phyloP scores from a whole-genome alignment of 2,797 vertebrate species.

The Sternarchorhynchus goeldii region DNA sequence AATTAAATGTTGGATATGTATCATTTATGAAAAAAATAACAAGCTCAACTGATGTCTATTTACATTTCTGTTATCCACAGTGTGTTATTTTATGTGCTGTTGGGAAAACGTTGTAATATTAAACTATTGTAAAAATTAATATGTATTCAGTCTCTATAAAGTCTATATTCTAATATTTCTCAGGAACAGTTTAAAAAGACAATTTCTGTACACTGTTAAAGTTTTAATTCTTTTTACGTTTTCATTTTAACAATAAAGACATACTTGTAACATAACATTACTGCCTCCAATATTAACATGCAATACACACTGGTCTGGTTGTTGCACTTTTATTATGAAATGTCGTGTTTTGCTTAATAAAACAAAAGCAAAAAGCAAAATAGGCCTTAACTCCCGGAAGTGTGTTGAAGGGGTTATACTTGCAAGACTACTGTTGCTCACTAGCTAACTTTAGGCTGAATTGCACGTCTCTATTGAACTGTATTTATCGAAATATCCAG shows the following conservation, averaged over 20 bases:
- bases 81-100: constrained; percentile 33
- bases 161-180: constrained; percentile 73
- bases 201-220: constrained; percentile 47
- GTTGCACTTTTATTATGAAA: constrained; percentile 40
- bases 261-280: constrained; percentile 29
- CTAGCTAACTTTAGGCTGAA: not conserved
- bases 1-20: constrained; percentile 60
- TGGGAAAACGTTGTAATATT: constrained; percentile 5
- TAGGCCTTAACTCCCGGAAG: constrained; percentile 58
- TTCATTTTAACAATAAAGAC: constrained; percentile 47
- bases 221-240: constrained; percentile 16
- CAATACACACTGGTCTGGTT: too few species aligned
- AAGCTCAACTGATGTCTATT: constrained; percentile 69
- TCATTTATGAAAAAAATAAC: constrained; percentile 62
- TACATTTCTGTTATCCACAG: constrained; percentile 69
- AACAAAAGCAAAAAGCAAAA: too few species aligned
- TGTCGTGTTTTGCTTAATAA: constrained; percentile 51
- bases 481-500: not conserved
- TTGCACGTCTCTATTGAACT: not conserved
- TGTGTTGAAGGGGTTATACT: constrained; percentile 34
- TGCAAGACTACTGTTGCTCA: not conserved
- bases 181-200: constrained; percentile 73
- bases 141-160: constrained; percentile 57
- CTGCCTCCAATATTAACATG: not conserved
- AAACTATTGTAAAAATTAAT: constrained; percentile 59